Percentiles rank a stretch among this genome's conserved stretches.
Conservation (phyloP, 2,797 vertebrate species). For the Brachymystax lenok region DNA sequence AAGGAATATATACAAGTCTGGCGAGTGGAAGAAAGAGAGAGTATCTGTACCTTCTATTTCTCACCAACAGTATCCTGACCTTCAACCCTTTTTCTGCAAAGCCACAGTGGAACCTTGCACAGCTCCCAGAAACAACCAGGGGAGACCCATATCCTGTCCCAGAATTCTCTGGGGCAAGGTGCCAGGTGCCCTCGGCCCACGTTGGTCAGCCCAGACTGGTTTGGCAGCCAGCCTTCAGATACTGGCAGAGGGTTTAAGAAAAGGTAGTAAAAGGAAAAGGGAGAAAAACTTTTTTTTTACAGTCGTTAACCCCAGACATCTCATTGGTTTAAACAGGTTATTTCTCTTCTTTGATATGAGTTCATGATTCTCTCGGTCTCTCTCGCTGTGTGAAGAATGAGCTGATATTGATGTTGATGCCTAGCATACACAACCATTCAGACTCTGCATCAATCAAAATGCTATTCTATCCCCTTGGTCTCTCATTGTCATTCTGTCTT, state of each 20-base stretch:
- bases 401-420: neutral
- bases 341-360: neutral
- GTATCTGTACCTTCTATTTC: neutral
- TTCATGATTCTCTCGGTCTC: neutral
- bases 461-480: neutral
- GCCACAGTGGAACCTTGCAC: constrained; percentile 28
- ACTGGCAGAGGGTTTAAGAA: neutral
- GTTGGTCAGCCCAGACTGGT: constrained; percentile 39
- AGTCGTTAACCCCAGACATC: neutral
- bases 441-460: neutral
- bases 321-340: neutral
- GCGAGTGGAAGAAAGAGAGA: neutral
- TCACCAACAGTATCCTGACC: neutral
- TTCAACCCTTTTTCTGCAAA: constrained; percentile 26
- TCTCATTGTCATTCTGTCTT: neutral
- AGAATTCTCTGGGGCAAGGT: constrained; percentile 38
- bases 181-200: constrained; percentile 35
- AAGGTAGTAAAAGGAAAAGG: neutral
- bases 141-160: constrained; percentile 42
- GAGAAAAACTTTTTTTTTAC: neutral
- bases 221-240: constrained; percentile 53
- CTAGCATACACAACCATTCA: constrained; percentile 2
- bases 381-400: neutral
- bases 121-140: constrained; percentile 54
- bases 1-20: too few relatives aligned